Percentiles rank a stretch among this genome's conserved stretches.
Evolutionary conservation across 1,140 invertebrate genomes (phyloP).

Genomic region (Drosophila athabasca): DNA sequence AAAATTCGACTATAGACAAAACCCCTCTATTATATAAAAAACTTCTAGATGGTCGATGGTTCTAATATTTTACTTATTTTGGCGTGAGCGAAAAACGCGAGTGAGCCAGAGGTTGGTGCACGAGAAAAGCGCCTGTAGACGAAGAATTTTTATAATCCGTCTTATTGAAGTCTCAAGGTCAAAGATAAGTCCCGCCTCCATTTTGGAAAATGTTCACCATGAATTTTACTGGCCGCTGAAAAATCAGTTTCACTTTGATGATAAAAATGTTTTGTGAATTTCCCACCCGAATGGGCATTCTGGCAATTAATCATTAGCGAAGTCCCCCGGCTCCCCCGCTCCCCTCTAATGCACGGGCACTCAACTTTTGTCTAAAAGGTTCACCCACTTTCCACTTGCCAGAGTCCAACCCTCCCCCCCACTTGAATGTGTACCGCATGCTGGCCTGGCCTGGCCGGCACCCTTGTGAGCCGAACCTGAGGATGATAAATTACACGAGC

Average conservation of each 20-base stretch:
- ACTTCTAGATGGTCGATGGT: no score
- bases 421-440: background rate
- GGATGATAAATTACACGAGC: conserved; percentile 73
- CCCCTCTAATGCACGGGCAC: conserved; percentile 16
- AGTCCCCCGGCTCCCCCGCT: background rate
- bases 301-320: conserved; percentile 73
- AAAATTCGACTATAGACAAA: no score
- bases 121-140: no score
- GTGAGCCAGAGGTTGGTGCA: no score
- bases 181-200: background rate
- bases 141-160: no score
- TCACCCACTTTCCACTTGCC: conserved; percentile 8
- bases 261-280: conserved; percentile 68
- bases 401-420: background rate
- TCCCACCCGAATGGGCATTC: conserved; percentile 62
- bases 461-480: conserved; percentile 41
- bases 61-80: no score
- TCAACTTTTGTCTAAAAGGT: conserved; percentile 57
- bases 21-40: no score
- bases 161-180: no score
- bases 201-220: background rate
- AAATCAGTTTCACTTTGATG: conserved; percentile 54
- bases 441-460: conserved; percentile 7
- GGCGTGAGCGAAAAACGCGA: no score
- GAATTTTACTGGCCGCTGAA: background rate